Conservation (phyloP, 2,797 vertebrate species). For the Bovichtus diacanthus region DNA sequence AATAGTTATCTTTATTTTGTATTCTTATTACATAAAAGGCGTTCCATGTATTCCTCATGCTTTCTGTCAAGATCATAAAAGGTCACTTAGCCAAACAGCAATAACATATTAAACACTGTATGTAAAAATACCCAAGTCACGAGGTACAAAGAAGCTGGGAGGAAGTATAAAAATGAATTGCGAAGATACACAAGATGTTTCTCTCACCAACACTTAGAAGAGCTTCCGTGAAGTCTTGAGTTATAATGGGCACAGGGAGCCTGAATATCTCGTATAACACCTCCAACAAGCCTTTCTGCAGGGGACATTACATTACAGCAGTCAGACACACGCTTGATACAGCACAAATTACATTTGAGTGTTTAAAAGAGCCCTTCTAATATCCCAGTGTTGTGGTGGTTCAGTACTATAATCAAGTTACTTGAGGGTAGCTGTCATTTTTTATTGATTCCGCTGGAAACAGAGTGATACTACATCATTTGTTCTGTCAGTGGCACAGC, state of each 20-base stretch:
- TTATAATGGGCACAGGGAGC: conserved; percentile 93
- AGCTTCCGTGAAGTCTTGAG: conserved; percentile 95
- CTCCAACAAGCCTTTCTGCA: conserved; percentile 94
- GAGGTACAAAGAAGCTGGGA: neutral
- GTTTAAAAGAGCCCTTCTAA: neutral
- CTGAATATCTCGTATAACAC: conserved; percentile 98
- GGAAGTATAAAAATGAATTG: neutral
- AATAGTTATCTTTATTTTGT: no score
- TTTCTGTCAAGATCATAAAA: neutral
- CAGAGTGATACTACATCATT: neutral
- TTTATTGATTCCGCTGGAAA: conserved; percentile 2
- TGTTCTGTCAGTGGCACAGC: conserved; percentile 5
- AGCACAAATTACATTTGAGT: neutral
- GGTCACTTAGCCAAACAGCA: neutral
- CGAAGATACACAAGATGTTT: neutral
- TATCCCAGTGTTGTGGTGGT: neutral
- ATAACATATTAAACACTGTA: neutral
- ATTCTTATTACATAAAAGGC: no score
- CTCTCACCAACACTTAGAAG: conserved; percentile 95
- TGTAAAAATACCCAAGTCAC: neutral
- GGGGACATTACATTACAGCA: conserved; percentile 40
- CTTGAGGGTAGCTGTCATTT: neutral
- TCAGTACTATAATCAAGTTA: neutral
- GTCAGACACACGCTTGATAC: conserved; percentile 31
- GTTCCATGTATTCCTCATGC: no score